A percentile compares a stretch with the other conserved stretches of the same genome.
Evolutionary conservation across 1,140 invertebrate genomes (phyloP).

Genomic region (Zophobas morio): DNA sequence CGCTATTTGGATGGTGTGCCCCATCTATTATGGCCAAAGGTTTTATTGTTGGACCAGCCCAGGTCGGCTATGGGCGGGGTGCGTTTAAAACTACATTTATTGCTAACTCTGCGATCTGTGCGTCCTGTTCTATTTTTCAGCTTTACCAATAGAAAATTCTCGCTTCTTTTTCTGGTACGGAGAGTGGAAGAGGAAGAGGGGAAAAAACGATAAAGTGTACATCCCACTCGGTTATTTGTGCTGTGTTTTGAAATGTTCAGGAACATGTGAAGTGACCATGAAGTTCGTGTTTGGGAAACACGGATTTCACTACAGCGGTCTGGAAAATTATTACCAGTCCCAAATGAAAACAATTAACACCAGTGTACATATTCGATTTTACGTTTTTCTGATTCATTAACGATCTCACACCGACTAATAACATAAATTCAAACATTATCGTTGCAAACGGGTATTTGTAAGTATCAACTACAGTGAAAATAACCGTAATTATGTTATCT

Average conservation of each 20-base stretch:
- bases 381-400: too few relatives aligned
- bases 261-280: conserved; percentile 28
- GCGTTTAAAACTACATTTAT: conserved; percentile 56
- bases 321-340: conserved; percentile 19
- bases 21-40: conserved; percentile 56
- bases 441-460: too few relatives aligned
- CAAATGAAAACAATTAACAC: conserved; percentile 33
- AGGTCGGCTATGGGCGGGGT: conserved; percentile 54
- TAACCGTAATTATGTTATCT: too few relatives aligned
- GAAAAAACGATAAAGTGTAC: conserved; percentile 31
- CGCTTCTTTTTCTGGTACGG: not conserved
- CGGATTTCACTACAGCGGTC: conserved; percentile 4
- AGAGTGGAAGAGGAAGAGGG: conserved; percentile 23
- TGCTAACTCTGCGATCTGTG: conserved; percentile 49
- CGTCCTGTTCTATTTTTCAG: conserved; percentile 42
- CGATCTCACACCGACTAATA: too few relatives aligned
- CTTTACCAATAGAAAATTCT: conserved; percentile 33
- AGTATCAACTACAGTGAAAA: too few relatives aligned
- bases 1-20: conserved; percentile 50
- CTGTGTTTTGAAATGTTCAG: conserved; percentile 36
- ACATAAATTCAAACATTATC: too few relatives aligned
- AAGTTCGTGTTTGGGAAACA: conserved; percentile 30
- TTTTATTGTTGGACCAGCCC: conserved; percentile 55
- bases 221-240: conserved; percentile 38
- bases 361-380: not conserved